Base-by-base conservation (phyloP, 1,140 invertebrate species). In the Triops cancriformis region DNA sequence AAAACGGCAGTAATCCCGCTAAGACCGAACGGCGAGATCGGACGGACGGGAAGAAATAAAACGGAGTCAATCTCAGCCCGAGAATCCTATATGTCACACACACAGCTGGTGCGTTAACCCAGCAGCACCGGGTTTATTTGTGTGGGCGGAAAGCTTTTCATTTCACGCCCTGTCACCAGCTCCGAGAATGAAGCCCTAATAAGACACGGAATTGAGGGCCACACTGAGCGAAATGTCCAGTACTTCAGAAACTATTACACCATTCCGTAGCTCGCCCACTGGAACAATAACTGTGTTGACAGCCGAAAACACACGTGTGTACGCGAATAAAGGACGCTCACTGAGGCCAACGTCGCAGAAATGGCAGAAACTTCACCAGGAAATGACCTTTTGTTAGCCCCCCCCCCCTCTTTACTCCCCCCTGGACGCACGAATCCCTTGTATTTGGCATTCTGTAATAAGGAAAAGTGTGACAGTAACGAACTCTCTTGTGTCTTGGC, bases 81-180 rank as follows among this genome's bases (percentile, higher is more conserved):
- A n/a, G 51, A 64, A 64, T 14, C 51, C 10, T 64, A 64, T 64
- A 64, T 64, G n/a, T 64, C 51, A 64, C 10, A 23, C 5, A 14
- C 51, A 64, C 51, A 64, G 51, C 51, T 64, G 51, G 51, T 64
- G 51, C 23, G 51, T 64, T 37, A 37, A 64, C 18, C 51, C 51
- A 64, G 10, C 51, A 64, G 51, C 51, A 64, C 51, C 10, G 51
- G 14, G 18, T 64, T 64, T 64, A 64, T 64, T 23, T 12, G 14
- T 64, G 51, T 18, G 18, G 51, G 51, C 51, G 51, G n/a, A 64
- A 18, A 64, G 23, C 18, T 64, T 64, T 64, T 64, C 51, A 64
- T 64, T 64, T 64, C 51, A 64, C 51, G 51, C 51, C 31, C 51
- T 64, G 51, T 64, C 51, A 64, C 51, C 6, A 64, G 51, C 51